A percentile compares a stretch with the other conserved stretches of the same genome.
phyloP scores from a whole-genome alignment of 2,888 invertebrate species.

The Euplexia lucipara region DNA sequence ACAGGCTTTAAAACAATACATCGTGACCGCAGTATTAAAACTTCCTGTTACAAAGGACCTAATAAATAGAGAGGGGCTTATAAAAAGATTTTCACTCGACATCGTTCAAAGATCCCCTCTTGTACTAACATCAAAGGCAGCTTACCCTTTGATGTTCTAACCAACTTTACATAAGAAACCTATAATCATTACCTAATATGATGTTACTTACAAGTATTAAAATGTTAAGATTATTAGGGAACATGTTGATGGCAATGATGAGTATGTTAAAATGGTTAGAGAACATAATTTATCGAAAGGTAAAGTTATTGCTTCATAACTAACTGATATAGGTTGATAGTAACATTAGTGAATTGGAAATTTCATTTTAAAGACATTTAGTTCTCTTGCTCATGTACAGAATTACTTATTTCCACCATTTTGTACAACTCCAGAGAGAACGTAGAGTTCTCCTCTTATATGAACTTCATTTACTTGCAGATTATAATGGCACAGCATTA shows the following conservation, averaged over 20 bases:
- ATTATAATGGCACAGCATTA: conserved; percentile 39
- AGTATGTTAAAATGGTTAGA: too few species aligned
- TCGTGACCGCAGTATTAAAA: neutral
- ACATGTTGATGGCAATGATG: too few species aligned
- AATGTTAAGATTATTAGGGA: too few species aligned
- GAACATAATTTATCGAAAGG: too few species aligned
- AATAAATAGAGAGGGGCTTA: conserved; percentile 15
- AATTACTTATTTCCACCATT: conserved; percentile 15
- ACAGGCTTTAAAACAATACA: neutral
- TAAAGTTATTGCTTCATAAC: too few species aligned
- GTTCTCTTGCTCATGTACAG: too few species aligned
- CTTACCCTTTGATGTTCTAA: too few species aligned
- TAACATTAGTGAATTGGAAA: too few species aligned
- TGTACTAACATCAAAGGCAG: conserved; percentile 34
- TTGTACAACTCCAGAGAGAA: neutral
- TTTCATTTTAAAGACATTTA: too few species aligned
- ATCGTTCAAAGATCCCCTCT: neutral
- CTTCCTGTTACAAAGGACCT: conserved; percentile 1
- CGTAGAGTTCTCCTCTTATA: conserved; percentile 10
- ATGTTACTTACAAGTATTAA: too few species aligned
- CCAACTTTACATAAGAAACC: neutral
- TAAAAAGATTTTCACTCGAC: conserved; percentile 20
- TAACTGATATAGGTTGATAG: too few species aligned
- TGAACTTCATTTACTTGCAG: conserved; percentile 51
- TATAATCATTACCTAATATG: neutral